phyloP scores from a whole-genome alignment of 2,888 invertebrate species.

The Drosophila mimetica region DNA sequence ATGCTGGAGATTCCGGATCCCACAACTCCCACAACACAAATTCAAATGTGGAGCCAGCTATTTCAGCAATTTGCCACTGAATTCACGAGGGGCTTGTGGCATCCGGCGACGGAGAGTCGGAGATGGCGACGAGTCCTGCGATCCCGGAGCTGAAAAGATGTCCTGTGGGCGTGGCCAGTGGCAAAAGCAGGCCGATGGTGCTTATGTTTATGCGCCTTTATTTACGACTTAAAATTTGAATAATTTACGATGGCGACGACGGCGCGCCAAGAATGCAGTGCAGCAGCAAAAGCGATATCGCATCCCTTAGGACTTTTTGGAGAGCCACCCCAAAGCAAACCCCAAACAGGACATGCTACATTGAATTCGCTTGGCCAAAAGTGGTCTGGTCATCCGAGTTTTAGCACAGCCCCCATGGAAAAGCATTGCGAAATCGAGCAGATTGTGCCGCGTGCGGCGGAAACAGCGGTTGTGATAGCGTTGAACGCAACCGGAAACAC shows the following conservation, averaged over 20 bases:
- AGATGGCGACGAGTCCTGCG: conserved; percentile 3
- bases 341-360: conserved; percentile 62
- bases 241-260: conserved; percentile 70
- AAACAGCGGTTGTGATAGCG: conserved; percentile 61
- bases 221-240: conserved; percentile 79
- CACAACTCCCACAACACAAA: conserved; percentile 17
- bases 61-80: conserved; percentile 48
- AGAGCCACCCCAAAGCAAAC: conserved; percentile 8
- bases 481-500: conserved; percentile 68
- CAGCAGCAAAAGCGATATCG: conserved; percentile 38
- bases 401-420: conserved; percentile 25
- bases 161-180: conserved; percentile 52
- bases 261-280: conserved; percentile 46
- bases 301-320: conserved; percentile 26
- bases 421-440: conserved; percentile 50
- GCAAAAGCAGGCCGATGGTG: conserved; percentile 51
- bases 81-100: conserved; percentile 6
- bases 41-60: conserved; percentile 13
- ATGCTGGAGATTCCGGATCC: conserved; percentile 42
- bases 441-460: conserved; percentile 61
- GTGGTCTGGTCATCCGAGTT: conserved; percentile 29
- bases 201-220: conserved; percentile 75
- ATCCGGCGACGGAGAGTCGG: not conserved
- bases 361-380: conserved; percentile 59
- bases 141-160: conserved; percentile 34